A percentile compares a stretch with the other conserved stretches of the same genome.
Evolutionary conservation across 2,797 vertebrate species (phyloP).

Genomic region (Pipistrellus pipistrellus): DNA sequence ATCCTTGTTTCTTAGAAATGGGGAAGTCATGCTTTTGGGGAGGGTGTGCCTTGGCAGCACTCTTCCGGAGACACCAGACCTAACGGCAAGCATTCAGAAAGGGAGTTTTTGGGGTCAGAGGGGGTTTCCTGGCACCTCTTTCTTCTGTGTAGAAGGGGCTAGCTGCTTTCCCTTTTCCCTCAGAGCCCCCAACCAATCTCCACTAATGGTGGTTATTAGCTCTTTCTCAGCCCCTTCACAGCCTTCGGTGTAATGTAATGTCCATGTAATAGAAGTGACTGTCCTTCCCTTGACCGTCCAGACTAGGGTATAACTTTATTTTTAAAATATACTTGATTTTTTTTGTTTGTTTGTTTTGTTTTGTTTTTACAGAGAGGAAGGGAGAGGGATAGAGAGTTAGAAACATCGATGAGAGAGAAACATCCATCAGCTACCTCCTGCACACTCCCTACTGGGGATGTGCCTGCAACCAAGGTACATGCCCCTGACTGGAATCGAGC

Average conservation of each 20-base stretch:
- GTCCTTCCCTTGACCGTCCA: neutral
- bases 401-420: too few species aligned
- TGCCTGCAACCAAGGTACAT: too few species aligned
- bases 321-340: neutral
- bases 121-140: slow-evolving; percentile 63
- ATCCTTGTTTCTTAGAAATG: slow-evolving; percentile 31
- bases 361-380: too few species aligned
- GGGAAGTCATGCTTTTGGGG: neutral
- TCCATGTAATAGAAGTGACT: neutral
- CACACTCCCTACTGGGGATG: too few species aligned
- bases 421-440: too few species aligned
- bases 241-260: neutral
- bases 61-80: slow-evolving; percentile 6
- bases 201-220: neutral
- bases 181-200: slow-evolving; percentile 44
- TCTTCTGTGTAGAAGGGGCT: neutral
- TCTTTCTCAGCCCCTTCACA: neutral
- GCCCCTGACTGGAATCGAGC: too few species aligned
- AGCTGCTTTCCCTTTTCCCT: neutral
- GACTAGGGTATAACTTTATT: neutral
- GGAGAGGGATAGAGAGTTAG: too few species aligned
- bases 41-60: neutral
- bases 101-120: neutral
- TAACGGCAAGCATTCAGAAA: neutral
- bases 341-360: too few species aligned